Evolutionary conservation across 2,888 invertebrate species (phyloP).

Genomic region (Dioctria rufipes): DNA sequence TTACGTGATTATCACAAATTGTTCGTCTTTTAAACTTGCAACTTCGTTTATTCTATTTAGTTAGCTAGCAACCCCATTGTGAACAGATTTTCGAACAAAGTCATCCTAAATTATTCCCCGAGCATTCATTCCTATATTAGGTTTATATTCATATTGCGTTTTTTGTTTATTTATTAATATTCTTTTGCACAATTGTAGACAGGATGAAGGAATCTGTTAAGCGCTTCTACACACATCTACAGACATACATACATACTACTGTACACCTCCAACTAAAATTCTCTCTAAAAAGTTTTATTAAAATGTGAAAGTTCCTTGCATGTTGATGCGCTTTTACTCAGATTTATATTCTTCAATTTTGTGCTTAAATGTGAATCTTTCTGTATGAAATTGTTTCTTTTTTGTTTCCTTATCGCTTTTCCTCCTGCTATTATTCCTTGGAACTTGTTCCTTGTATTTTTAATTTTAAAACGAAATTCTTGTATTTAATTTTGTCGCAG

Average conservation of each 20-base stretch:
- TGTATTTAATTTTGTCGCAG: background rate
- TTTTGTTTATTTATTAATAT: constrained; percentile 20
- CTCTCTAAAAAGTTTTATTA: constrained; percentile 1
- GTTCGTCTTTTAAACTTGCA: too few species aligned
- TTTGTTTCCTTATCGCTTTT: background rate
- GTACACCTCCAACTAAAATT: too few species aligned
- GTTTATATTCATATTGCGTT: constrained; percentile 10
- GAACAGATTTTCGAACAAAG: constrained; percentile 21
- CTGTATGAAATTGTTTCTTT: background rate
- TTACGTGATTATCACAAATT: too few species aligned
- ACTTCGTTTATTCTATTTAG: too few species aligned
- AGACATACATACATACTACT: too few species aligned
- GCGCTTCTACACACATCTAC: background rate
- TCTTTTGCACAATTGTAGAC: background rate
- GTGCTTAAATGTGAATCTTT: constrained; percentile 8
- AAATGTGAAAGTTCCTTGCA: constrained; percentile 9
- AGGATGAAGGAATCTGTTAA: background rate
- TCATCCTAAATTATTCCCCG: constrained; percentile 13
- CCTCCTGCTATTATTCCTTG: too few species aligned
- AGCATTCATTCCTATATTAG: background rate
- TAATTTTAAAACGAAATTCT: background rate
- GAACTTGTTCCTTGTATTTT: background rate
- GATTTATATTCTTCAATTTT: background rate
- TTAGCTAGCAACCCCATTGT: background rate
- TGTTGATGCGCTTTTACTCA: background rate